Evolutionary conservation across 1,140 invertebrate species (phyloP).

Genomic region (Liolophura sinensis): DNA sequence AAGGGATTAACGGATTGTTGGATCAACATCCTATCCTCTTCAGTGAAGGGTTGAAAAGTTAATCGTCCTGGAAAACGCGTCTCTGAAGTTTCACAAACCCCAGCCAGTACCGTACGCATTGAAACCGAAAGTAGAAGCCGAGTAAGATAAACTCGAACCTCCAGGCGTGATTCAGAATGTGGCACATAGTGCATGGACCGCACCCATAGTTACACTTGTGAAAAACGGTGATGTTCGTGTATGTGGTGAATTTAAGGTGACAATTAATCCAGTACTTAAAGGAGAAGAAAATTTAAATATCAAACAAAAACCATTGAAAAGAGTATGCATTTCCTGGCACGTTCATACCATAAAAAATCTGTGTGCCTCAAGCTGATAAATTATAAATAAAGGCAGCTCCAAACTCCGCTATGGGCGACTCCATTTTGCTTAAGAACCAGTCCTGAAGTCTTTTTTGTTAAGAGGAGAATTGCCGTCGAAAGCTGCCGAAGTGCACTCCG

Average conservation of each 20-base stretch:
- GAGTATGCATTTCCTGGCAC: no score
- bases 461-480: no score
- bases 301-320: no score
- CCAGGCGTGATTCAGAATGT: conserved; percentile 54
- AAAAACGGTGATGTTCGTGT: conserved; percentile 25
- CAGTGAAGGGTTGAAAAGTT: conserved; percentile 13
- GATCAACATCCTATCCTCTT: conserved; percentile 7
- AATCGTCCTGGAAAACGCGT: conserved; percentile 7
- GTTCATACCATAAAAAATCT: no score
- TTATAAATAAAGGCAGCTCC: no score
- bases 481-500: no score
- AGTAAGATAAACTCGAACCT: conserved; percentile 51
- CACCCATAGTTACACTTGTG: conserved; percentile 25
- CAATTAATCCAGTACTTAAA: conserved; percentile 31
- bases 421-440: no score
- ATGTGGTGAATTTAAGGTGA: conserved; percentile 48
- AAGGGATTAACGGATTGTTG: neutral
- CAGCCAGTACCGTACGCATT: conserved; percentile 55
- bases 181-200: conserved; percentile 43
- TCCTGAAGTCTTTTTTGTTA: no score
- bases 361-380: no score
- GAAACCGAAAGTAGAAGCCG: conserved; percentile 43
- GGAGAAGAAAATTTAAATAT: no score
- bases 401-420: no score
- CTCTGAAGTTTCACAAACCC: conserved; percentile 27